These are phyloP conservation scores for Vidua chalybeata DNA, from an alignment of 2,113 vertebrate species.

Conservation along the genomic window DNA sequence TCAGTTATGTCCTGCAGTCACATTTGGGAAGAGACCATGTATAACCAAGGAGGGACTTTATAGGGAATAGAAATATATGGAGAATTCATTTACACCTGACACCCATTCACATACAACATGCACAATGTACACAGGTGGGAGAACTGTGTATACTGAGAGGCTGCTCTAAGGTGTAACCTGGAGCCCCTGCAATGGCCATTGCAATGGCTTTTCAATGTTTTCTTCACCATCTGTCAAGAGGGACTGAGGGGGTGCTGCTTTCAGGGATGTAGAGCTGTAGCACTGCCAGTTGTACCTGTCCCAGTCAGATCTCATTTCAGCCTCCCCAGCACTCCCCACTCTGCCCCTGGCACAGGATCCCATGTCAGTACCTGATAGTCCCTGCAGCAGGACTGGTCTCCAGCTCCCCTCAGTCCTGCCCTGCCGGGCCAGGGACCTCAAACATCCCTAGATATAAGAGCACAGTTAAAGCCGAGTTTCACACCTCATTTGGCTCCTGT, in stretches of 20 bases:
- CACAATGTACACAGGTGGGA: accelerated
- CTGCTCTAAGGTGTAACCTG: not conserved
- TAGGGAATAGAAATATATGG: not conserved
- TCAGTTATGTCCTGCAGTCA: not conserved
- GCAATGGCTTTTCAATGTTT: not conserved
- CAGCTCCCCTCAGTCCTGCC: not conserved
- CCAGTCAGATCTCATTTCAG: not conserved
- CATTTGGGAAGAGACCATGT: not conserved
- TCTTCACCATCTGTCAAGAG: not conserved
- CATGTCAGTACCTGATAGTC: accelerated
- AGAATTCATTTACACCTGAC: not conserved
- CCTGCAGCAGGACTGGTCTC: not conserved
- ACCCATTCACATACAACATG: too few relatives aligned
- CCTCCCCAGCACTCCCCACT: accelerated
- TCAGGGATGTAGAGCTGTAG: not conserved
- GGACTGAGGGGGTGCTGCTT: not conserved
- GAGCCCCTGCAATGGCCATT: not conserved
- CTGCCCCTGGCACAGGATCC: not conserved
- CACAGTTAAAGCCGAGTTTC: not conserved
- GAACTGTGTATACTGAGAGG: not conserved
- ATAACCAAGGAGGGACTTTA: not conserved
- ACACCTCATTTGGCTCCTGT: not conserved
- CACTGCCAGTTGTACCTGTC: not conserved
- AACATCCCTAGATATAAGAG: not conserved
- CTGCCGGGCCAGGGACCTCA: not conserved